A percentile compares a stretch with the other conserved stretches of the same genome.
These are phyloP conservation scores for Lethenteron camtschaticum DNA, from an alignment of 2,113 vertebrate genomes.

Conservation along the genomic window DNA sequence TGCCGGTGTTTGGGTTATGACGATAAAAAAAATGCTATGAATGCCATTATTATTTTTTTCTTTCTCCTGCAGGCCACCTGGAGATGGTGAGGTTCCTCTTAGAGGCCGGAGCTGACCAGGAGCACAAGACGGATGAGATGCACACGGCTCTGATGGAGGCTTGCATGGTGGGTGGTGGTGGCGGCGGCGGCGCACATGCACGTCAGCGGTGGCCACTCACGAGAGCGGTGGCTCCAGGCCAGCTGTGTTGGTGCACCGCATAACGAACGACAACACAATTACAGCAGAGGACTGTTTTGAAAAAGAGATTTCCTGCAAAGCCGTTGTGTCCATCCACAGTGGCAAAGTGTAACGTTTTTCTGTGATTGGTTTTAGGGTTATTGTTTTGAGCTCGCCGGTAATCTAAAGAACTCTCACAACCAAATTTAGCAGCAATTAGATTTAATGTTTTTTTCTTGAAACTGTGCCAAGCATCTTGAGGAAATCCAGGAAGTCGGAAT, in stretches of 20 bases:
- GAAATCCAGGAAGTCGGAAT: too few relatives aligned
- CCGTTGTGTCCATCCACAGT: too few relatives aligned
- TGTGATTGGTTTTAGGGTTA: too few relatives aligned
- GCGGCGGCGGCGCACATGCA: background rate
- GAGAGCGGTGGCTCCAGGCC: background rate
- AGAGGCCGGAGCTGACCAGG: conserved; percentile 94
- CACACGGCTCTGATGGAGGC: conserved; percentile 97
- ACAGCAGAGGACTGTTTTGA: too few relatives aligned
- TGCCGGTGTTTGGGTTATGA: background rate
- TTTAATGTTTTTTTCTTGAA: too few relatives aligned
- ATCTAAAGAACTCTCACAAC: too few relatives aligned
- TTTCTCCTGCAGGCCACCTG: conserved; percentile 50
- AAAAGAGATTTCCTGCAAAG: too few relatives aligned
- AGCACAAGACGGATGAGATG: conserved; percentile 99
- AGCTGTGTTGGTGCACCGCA: background rate
- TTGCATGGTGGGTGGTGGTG: conserved; percentile 61
- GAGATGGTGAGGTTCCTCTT: conserved; percentile 98
- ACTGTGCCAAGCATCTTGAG: too few relatives aligned
- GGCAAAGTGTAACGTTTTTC: too few relatives aligned
- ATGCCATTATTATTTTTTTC: background rate
- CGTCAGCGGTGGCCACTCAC: background rate
- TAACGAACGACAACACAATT: too few relatives aligned
- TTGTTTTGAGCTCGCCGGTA: too few relatives aligned
- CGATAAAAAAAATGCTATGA: background rate
- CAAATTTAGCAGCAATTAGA: too few relatives aligned